Evolutionary conservation across 2,797 vertebrate genomes (phyloP), one percentile per base, ranked within the genome.

Genomic region (Lagocephalus sceleratus): DNA sequence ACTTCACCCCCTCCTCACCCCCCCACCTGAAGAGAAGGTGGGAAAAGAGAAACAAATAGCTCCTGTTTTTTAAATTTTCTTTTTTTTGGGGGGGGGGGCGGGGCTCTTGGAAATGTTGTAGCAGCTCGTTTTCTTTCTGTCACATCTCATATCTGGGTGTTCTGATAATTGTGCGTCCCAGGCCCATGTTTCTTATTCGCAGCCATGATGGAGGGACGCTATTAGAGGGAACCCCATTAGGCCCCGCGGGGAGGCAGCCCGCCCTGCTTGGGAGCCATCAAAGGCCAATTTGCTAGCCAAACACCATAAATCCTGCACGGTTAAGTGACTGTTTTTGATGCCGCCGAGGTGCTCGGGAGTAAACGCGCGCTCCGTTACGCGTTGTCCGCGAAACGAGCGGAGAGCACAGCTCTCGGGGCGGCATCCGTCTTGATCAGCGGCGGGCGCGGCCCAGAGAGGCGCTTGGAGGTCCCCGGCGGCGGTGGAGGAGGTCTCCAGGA

Each of bases 1-100:
- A 94, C 93, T 92, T 91, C 93, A 90, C 87, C 92, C 90, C 91
- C 40, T 1, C 6, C 2, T 6, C 5, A 21, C 10, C 16, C 26
- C 16, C 5, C 15, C 41, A 35, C 7, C 50, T 16, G 1, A 6
- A 88, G 11, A 10, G 16, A 32, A 42, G 46, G 14, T 8, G 16
- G 43, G 26, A 47, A 21, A 32, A 25, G 38, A 16, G 10, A 48
- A 74, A 84, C 51, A 55, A 80, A 78, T 66, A 20, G 77, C 54
- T 69, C 38, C 17, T 46, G 69, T 72, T 82, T 82, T 82, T 77
- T 54, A 54, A n/a, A n/a, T n/a, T n/a, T n/a, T n/a, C 44, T 40
- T 53, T 67, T 43, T 71, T 35, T 35, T 35, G 32, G 32, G 71
- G 67, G 45, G 63, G 4, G 42, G 3, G 1, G 14, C 43, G 39